Evolutionary conservation across 2,113 vertebrate genomes (phyloP).

Genomic region (Eublepharis macularius): DNA sequence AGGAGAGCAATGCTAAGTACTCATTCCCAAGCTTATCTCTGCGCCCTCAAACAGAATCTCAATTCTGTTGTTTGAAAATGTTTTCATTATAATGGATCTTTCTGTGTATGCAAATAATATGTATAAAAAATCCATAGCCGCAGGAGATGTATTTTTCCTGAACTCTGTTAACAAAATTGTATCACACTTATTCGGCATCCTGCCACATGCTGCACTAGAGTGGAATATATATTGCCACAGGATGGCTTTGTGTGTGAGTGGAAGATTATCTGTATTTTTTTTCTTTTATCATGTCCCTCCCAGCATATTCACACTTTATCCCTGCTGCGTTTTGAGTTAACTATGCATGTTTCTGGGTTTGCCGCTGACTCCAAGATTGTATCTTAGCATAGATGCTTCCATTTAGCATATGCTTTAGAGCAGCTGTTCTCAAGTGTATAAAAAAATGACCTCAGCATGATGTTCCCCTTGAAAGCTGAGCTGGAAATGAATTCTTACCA

Average conservation of each 20-base stretch:
- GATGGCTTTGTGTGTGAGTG: slow-evolving; percentile 7
- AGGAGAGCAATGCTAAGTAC: slow-evolving; percentile 4
- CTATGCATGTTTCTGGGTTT: slow-evolving; percentile 20
- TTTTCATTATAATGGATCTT: slow-evolving; percentile 50
- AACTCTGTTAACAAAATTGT: slow-evolving; percentile 43
- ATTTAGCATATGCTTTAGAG: slow-evolving; percentile 38
- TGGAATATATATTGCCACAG: slow-evolving; percentile 33
- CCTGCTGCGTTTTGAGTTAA: slow-evolving; percentile 9
- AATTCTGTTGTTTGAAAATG: slow-evolving; percentile 32
- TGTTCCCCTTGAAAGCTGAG: not conserved
- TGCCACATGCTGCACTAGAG: slow-evolving; percentile 12
- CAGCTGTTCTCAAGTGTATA: slow-evolving; percentile 5
- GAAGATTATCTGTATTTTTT: slow-evolving; percentile 10
- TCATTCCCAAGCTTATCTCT: slow-evolving; percentile 30
- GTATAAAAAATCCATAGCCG: not conserved
- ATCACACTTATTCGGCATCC: slow-evolving; percentile 47
- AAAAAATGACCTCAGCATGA: slow-evolving; percentile 14
- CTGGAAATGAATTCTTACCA: not conserved
- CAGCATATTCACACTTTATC: not conserved
- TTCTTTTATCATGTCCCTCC: not conserved
- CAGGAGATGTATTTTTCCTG: slow-evolving; percentile 48
- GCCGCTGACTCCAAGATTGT: slow-evolving; percentile 25
- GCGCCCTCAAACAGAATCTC: not conserved
- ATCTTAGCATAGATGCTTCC: slow-evolving; percentile 17
- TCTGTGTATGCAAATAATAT: slow-evolving; percentile 36